Evolutionary conservation across 2,888 invertebrate genomes (phyloP).

Genomic region (Eupithecia inturbata): DNA sequence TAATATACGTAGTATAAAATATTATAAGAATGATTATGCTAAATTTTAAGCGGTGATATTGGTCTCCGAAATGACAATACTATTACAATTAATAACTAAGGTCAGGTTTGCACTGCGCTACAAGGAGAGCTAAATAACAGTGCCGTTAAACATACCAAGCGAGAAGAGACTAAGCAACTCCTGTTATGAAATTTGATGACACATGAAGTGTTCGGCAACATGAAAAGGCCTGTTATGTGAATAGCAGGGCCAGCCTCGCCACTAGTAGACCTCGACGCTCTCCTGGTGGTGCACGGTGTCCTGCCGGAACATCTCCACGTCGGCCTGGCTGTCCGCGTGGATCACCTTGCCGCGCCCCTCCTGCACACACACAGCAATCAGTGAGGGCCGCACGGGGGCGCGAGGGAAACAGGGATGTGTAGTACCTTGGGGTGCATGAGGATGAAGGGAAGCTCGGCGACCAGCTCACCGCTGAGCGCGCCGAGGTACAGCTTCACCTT

Average conservation of each 20-base stretch:
- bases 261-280: conserved; percentile 80
- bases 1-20: neutral
- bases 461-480: conserved; percentile 95
- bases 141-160: neutral
- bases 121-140: neutral
- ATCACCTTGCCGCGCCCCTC: conserved; percentile 83
- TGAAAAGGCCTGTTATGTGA: neutral
- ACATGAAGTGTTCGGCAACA: neutral
- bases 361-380: conserved; percentile 48
- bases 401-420: neutral
- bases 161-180: neutral
- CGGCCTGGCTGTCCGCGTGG: conserved; percentile 88
- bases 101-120: neutral
- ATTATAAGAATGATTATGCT: neutral
- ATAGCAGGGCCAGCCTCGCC: neutral
- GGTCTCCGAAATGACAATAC: neutral
- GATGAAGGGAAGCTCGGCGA: conserved; percentile 95
- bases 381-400: neutral
- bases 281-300: conserved; percentile 86
- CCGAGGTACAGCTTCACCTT: conserved; percentile 97
- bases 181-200: neutral
- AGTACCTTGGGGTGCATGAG: conserved; percentile 94
- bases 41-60: neutral
- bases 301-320: conserved; percentile 88
- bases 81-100: no score